A percentile compares a stretch with the other conserved stretches of the same genome.
phyloP scores from a whole-genome alignment of 2,797 vertebrate species.

The Chaenodraco wilsoni region DNA sequence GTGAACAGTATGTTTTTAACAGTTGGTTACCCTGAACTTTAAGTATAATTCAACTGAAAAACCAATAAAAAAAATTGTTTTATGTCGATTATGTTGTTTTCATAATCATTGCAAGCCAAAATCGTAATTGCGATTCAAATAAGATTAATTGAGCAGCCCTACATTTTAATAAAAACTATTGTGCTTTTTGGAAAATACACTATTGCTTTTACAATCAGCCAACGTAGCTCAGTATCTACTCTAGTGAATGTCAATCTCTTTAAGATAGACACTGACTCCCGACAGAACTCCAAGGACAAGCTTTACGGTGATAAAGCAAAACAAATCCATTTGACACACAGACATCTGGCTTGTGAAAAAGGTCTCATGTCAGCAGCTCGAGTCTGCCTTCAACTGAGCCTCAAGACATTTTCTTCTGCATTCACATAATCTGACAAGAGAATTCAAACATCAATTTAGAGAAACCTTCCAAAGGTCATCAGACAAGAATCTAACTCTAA shows the following conservation, averaged over 20 bases:
- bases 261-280: slow-evolving; percentile 34
- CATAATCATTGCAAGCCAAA: too few species aligned
- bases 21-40: too few species aligned
- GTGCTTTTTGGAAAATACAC: slow-evolving; percentile 3
- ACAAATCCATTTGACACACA: slow-evolving; percentile 28
- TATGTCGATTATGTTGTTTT: too few species aligned
- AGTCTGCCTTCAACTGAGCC: slow-evolving; percentile 37
- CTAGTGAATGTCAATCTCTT: slow-evolving; percentile 52
- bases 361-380: slow-evolving; percentile 41
- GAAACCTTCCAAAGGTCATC: slow-evolving; percentile 48
- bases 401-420: slow-evolving; percentile 24
- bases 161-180: slow-evolving; percentile 35
- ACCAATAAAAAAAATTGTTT: too few species aligned
- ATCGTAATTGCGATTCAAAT: too few species aligned
- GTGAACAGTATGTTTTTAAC: too few species aligned
- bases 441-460: slow-evolving; percentile 42
- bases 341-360: slow-evolving; percentile 34
- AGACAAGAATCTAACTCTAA: slow-evolving; percentile 3
- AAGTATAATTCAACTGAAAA: too few species aligned
- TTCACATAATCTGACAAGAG: slow-evolving; percentile 32
- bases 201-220: slow-evolving; percentile 24
- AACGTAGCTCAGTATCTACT: slow-evolving; percentile 9
- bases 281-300: slow-evolving; percentile 45
- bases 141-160: too few species aligned
- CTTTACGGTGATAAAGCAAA: slow-evolving; percentile 32